These are phyloP conservation scores for Urechis unicinctus DNA, from an alignment of 2,888 invertebrate species.

Conservation along the genomic window DNA sequence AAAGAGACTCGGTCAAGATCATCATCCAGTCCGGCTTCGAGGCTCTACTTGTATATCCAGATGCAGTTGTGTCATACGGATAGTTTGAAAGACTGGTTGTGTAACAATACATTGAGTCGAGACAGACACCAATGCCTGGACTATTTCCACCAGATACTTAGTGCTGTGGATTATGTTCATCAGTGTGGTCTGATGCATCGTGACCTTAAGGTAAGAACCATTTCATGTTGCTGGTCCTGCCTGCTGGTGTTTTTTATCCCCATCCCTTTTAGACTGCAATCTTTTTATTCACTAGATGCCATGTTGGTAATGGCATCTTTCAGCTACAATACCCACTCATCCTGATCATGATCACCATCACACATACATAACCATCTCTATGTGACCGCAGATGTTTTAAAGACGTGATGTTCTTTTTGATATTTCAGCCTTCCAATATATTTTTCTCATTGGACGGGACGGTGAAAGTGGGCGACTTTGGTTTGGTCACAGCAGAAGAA, in stretches of 20 bases:
- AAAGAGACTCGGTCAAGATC: background rate
- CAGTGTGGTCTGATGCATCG: constrained; percentile 86
- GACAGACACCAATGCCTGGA: constrained; percentile 33
- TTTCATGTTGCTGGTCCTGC: too few species aligned
- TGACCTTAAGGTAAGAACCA: constrained; percentile 76
- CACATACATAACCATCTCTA: background rate
- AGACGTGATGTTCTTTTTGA: background rate
- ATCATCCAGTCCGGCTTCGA: constrained; percentile 11
- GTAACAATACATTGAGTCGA: constrained; percentile 35
- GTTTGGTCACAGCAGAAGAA: constrained; percentile 84
- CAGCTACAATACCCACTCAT: background rate
- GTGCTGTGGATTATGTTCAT: constrained; percentile 94
- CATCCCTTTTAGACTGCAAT: background rate
- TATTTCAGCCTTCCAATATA: constrained; percentile 72
- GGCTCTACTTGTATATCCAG: constrained; percentile 85
- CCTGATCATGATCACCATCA: background rate
- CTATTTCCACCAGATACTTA: constrained; percentile 69
- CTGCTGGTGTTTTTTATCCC: background rate
- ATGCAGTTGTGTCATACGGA: constrained; percentile 91
- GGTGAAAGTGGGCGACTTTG: constrained; percentile 96
- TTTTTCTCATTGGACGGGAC: constrained; percentile 85
- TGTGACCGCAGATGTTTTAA: constrained; percentile 1
- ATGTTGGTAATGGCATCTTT: background rate
- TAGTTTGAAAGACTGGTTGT: constrained; percentile 86
- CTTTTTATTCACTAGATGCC: background rate